Evolutionary conservation across 2,113 vertebrate species (phyloP).

Genomic region (Coptodon bakossiorum): DNA sequence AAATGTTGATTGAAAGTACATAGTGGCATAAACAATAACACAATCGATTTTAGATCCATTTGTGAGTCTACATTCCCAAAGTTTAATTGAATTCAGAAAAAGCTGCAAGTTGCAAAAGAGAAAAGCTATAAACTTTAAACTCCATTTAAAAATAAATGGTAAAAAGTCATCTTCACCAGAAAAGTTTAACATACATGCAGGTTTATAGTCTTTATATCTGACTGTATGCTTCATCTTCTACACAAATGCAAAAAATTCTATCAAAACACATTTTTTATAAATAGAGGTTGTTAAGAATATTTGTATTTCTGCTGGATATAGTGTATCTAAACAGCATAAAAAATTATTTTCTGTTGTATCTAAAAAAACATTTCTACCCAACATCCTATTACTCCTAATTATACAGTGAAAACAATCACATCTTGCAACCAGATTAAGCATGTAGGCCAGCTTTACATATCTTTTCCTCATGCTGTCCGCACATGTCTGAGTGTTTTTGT

Average conservation of each 20-base stretch:
- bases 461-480: accelerated
- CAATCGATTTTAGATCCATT: not conserved
- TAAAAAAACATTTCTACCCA: not conserved
- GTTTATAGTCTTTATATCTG: not conserved
- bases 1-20: not conserved
- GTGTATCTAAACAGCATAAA: not conserved
- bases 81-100: not conserved
- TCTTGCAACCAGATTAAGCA: constrained; percentile 18
- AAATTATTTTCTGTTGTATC: not conserved
- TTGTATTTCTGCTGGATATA: not conserved
- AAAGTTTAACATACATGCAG: not conserved
- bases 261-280: not conserved
- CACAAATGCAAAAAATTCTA: not conserved
- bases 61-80: not conserved
- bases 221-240: not conserved
- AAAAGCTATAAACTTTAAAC: not conserved
- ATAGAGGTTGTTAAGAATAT: not conserved
- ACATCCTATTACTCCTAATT: not conserved
- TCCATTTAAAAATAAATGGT: not conserved
- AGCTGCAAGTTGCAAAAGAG: not conserved
- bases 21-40: not conserved
- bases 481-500: not conserved
- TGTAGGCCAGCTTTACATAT: not conserved
- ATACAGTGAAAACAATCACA: constrained; percentile 17
- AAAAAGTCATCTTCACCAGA: not conserved